phyloP scores from a whole-genome alignment of 2,888 invertebrate species.

The Galeruca laticollis region DNA sequence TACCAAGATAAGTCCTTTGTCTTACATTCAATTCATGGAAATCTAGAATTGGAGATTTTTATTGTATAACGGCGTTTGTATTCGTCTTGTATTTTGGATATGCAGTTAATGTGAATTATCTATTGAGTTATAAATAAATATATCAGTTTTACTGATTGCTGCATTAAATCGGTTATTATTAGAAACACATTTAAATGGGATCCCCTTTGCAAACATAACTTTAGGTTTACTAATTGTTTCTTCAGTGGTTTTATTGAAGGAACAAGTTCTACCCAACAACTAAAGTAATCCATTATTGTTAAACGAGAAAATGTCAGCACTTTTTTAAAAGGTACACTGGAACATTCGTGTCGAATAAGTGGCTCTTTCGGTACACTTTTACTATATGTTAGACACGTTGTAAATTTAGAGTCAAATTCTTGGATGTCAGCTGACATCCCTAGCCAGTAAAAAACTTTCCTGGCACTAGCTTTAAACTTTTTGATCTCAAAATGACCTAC shows the following conservation, averaged over 20 bases:
- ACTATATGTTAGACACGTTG: conserved; percentile 31
- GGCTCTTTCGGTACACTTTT: conserved; percentile 44
- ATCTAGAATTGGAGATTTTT: too few relatives aligned
- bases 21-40: too few relatives aligned
- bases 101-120: too few relatives aligned
- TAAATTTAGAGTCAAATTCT: conserved; percentile 35
- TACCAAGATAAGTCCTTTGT: too few relatives aligned
- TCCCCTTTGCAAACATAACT: conserved; percentile 42
- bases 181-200: conserved; percentile 39
- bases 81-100: too few relatives aligned
- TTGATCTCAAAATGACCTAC: conserved; percentile 56
- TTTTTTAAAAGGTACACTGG: conserved; percentile 41
- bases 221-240: conserved; percentile 36
- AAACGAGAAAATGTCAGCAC: conserved; percentile 32
- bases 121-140: too few relatives aligned
- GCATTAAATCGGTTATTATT: conserved; percentile 49
- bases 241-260: conserved; percentile 5
- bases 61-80: too few relatives aligned
- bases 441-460: conserved; percentile 57
- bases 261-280: conserved; percentile 38
- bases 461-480: conserved; percentile 54
- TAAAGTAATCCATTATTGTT: conserved; percentile 42
- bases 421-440: conserved; percentile 54
- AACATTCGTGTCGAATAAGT: conserved; percentile 41
- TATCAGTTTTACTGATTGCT: too few relatives aligned